Base-by-base conservation (phyloP, 2,888 invertebrate species). In the Oegoconia quadripuncta region DNA sequence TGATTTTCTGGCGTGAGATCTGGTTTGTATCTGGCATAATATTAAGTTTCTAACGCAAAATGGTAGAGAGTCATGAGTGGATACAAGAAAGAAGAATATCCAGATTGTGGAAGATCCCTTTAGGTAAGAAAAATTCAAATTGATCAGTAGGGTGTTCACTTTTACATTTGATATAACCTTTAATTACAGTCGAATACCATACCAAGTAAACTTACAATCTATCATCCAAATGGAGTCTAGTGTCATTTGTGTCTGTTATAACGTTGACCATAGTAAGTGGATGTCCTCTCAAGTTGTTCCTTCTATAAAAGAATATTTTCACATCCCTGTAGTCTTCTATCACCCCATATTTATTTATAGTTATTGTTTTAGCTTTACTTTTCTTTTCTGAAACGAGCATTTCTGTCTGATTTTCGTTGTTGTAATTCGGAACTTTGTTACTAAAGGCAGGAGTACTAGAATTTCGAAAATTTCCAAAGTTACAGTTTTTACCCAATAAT, bases 161-260 rank as follows among this genome's bases (percentile, higher is more conserved):
- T n/a, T n/a, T n/a, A n/a, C n/a, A n/a, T n/a, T n/a, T n/a, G n/a
- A n/a, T n/a, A n/a, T 9, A 9, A 22, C 6, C 7, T 18, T 18
- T 18, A n/a, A 23, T 27, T 17, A 37, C 16, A 23, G 34, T 25
- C 13, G 13, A 12, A 13, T 13, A 11, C 3, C 3, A 8, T 13
- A 15, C 8, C 1, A 23, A 17, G 12, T 11, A 13, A 55, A 74
- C 82, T 75, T 52, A 84, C 86, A 83, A 41, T 59, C 84, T 62
- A 42, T 86, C 84, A 46, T 66, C 65, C 67, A 86, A 52, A 55
- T 86, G 84, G 0, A 61, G 44, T 12, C 64, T 65, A 0, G 84
- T 84, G 0, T 79, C 75, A 38, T 84, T 83, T 37, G 74, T 81
- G 18, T 86, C 86, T 0, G 74, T 75, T 2, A 84, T 69, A 1